Evolutionary conservation across 2,888 invertebrate species (phyloP), one percentile per base, ranked within the genome.

Genomic region (Fragum sueziense): DNA sequence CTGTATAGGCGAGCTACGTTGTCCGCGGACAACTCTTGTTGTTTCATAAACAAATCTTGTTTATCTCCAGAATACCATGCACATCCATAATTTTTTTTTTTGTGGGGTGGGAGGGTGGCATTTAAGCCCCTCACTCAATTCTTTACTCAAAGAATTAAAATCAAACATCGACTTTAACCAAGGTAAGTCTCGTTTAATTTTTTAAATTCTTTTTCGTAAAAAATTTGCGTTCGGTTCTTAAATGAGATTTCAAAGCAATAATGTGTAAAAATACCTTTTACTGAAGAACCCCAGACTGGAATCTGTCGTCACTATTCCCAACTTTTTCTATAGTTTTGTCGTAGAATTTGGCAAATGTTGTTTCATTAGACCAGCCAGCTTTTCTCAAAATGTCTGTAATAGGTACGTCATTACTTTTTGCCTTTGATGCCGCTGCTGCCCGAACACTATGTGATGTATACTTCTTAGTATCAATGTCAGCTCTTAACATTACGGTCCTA

Each of bases 391-490:
- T 75, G 22, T 51, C 54, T 20, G 9, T 20, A 6, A 75, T 47
- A 17, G 75, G 75, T 6, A 70, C 52, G 6, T n/a, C 31, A 22
- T 70, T 75, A 14, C 14, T 1, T 33, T 51, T 75, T n/a, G 76
- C 76, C 33, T 59, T 70, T 20, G 76, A 70, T 29, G 65, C 34
- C 3, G 41, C 65, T 41, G 76, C 70, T 52, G 70, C 47, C 17
- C 76, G 9, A 29, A 67, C 67, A 62, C 75, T 75, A 25, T 75
- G 75, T 9, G 75, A 31, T 25, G 51, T 37, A 33, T 61, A 75
- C 33, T 47, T 31, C 27, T 62, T 33, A n/a, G 34, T 34, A 61
- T 75, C 37, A 31, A 75, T 70, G 22, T 51, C 70, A 17, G 70
- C 37, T 14, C 67, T 27, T 6, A 33, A 27, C 75, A 75, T 61